phyloP scores from a whole-genome alignment of 2,113 vertebrate genomes.

The Neopipo cinnamomea region DNA sequence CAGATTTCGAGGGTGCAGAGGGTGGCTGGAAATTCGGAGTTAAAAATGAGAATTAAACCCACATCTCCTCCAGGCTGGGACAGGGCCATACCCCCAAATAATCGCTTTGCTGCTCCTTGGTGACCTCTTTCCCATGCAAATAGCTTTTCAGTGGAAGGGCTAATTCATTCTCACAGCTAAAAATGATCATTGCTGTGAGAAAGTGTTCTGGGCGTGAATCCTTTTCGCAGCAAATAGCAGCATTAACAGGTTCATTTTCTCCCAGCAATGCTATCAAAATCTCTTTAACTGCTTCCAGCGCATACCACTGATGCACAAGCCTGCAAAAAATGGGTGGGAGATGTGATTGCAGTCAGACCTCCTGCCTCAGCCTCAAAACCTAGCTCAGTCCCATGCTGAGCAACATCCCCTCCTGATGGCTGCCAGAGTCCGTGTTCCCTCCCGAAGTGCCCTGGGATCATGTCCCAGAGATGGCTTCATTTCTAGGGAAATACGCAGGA shows the following conservation, averaged over 20 bases:
- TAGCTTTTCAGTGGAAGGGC: slow-evolving; percentile 50
- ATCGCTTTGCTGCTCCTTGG: neutral
- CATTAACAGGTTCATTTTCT: slow-evolving; percentile 65
- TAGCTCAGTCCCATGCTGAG: neutral
- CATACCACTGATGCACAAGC: neutral
- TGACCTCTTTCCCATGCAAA: slow-evolving; percentile 52
- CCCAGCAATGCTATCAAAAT: slow-evolving; percentile 56
- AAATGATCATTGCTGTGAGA: slow-evolving; percentile 40
- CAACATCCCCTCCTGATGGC: neutral
- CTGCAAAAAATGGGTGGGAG: slow-evolving; percentile 31
- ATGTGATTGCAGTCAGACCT: neutral
- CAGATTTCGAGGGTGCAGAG: neutral
- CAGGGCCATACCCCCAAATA: slow-evolving; percentile 35
- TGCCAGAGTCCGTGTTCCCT: neutral
- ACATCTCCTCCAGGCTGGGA: neutral
- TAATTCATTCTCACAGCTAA: slow-evolving; percentile 61
- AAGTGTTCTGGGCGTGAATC: slow-evolving; percentile 62
- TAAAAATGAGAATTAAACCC: slow-evolving; percentile 31
- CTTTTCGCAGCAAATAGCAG: slow-evolving; percentile 53
- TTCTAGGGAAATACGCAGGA: neutral
- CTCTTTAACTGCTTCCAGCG: slow-evolving; percentile 44
- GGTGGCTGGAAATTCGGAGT: neutral
- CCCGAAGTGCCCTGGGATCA: fast-evolving
- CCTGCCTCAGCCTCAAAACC: neutral
- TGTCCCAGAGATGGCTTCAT: neutral